Percentiles rank a stretch among this genome's conserved stretches.
Conservation (phyloP, 37 sponge, comb jelly and placozoan genomes). For the Axinella damicornis region DNA sequence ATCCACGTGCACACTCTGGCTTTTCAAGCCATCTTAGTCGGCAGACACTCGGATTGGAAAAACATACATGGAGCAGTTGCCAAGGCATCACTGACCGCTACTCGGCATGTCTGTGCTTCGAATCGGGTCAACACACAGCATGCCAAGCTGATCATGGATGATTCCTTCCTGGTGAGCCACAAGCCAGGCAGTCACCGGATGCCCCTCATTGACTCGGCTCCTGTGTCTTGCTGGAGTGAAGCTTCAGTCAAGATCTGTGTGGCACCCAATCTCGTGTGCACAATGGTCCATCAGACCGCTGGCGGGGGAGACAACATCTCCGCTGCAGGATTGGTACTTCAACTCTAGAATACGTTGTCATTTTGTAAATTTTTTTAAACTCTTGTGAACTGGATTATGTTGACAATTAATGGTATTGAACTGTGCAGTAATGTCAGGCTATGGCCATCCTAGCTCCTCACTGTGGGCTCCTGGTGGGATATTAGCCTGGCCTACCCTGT, state of each 20-base stretch:
- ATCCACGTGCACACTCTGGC: conserved; percentile 90
- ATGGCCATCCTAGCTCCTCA: too few relatives aligned
- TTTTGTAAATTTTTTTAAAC: too few relatives aligned
- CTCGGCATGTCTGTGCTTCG: conserved; percentile 75
- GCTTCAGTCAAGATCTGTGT: conserved; percentile 69
- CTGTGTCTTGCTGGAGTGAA: conserved; percentile 85
- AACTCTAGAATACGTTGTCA: neutral
- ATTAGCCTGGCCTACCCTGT: too few relatives aligned
- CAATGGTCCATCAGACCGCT: conserved; percentile 66
- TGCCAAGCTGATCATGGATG: conserved; percentile 78
- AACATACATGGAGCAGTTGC: conserved; percentile 72
- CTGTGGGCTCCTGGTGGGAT: too few relatives aligned
- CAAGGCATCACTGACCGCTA: conserved; percentile 83
- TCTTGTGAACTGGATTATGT: too few relatives aligned
- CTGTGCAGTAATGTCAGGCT: too few relatives aligned
- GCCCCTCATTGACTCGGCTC: conserved; percentile 70
- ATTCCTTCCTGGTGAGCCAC: conserved; percentile 70
- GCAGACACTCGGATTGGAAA: conserved; percentile 54
- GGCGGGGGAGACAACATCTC: conserved; percentile 88
- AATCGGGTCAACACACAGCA: conserved; percentile 40
- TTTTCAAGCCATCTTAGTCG: conserved; percentile 75
- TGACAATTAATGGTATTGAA: too few relatives aligned
- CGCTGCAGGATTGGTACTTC: conserved; percentile 68
- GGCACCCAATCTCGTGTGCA: conserved; percentile 85
- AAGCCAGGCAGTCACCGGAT: conserved; percentile 65